Percentiles rank a stretch among this genome's conserved stretches.
Conservation (phyloP, 2,888 invertebrate genomes). For the Harmothoe impar region DNA sequence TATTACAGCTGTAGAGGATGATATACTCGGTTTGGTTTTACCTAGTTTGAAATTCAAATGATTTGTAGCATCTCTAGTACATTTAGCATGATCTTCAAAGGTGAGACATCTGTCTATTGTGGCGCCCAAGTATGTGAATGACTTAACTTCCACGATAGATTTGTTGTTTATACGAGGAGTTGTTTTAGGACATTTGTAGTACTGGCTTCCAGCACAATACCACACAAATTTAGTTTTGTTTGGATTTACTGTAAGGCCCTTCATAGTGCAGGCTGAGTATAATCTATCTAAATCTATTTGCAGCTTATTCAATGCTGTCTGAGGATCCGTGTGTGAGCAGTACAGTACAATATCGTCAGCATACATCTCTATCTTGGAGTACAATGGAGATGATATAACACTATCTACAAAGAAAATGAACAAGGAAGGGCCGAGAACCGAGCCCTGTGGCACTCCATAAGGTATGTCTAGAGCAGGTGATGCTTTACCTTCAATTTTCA, state of each 20-base stretch:
- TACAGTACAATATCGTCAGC: background rate
- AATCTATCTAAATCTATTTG: background rate
- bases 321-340: background rate
- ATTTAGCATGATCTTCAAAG: background rate
- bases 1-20: too few relatives aligned
- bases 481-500: background rate
- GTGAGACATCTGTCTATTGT: background rate
- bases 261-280: background rate
- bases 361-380: background rate
- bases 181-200: background rate
- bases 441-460: background rate
- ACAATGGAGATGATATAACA: background rate
- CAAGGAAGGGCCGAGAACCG: background rate
- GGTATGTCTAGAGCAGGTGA: background rate
- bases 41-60: too few relatives aligned
- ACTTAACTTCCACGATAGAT: background rate
- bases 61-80: background rate
- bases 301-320: background rate
- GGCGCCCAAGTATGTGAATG: background rate
- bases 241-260: background rate
- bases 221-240: background rate
- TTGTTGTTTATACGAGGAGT: too few relatives aligned
- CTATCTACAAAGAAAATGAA: background rate
- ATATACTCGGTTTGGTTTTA: background rate
- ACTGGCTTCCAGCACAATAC: background rate